These are phyloP conservation scores for Hetaerina titia DNA, from an alignment of 2,888 invertebrate species.

Conservation along the genomic window DNA sequence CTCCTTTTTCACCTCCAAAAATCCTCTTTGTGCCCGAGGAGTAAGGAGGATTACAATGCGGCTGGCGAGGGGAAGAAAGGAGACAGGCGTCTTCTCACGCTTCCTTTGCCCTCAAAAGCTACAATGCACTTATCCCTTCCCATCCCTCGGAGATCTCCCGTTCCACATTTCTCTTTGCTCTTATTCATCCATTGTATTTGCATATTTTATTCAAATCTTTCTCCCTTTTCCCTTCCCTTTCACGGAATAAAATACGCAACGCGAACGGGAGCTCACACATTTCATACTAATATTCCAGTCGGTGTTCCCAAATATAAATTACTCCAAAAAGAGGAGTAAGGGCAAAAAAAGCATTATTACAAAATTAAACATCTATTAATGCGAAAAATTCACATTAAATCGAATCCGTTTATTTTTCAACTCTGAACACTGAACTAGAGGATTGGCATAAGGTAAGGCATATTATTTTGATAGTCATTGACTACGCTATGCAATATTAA, in stretches of 20 bases:
- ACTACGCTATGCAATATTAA: too few species aligned
- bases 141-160: neutral
- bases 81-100: neutral
- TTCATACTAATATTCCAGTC: neutral
- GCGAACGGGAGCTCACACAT: neutral
- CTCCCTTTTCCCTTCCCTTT: too few species aligned
- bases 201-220: neutral
- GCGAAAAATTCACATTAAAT: neutral
- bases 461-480: too few species aligned
- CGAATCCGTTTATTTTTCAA: too few species aligned
- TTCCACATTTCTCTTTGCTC: neutral
- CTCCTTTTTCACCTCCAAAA: neutral
- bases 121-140: neutral
- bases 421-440: too few species aligned
- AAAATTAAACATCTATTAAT: neutral
- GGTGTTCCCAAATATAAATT: neutral
- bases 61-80: neutral
- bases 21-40: neutral
- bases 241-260: neutral
- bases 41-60: neutral
- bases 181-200: neutral
- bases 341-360: too few species aligned
- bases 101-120: neutral
- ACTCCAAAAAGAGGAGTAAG: neutral
- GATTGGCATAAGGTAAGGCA: too few species aligned